These are phyloP conservation scores for Chondrosia reniformis DNA, from an alignment of 37 sponge, comb jelly and placozoan species.

Conservation along the genomic window DNA sequence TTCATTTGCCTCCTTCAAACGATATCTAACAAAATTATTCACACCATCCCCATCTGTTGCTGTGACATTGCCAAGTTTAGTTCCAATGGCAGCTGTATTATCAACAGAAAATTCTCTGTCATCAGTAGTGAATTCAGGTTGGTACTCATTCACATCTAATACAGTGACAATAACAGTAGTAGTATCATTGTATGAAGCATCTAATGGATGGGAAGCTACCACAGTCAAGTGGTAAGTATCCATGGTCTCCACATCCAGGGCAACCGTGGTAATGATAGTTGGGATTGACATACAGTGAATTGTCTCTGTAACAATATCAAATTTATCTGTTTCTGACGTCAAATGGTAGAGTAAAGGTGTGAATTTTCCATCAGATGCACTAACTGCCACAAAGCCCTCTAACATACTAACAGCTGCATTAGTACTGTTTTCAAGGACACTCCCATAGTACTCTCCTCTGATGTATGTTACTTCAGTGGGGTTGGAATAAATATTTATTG, in stretches of 20 bases:
- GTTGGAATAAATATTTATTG: background rate
- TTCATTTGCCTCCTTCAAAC: slow-evolving; percentile 21
- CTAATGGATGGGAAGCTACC: background rate
- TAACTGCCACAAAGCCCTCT: background rate
- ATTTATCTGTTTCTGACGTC: background rate
- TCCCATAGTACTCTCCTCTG: background rate
- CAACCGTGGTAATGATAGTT: background rate
- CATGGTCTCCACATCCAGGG: background rate
- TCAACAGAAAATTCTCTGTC: background rate
- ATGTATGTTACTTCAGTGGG: background rate
- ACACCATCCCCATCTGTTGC: slow-evolving; percentile 57
- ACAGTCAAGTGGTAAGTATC: background rate
- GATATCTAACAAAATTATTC: slow-evolving; percentile 43
- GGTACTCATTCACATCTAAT: slow-evolving; percentile 12
- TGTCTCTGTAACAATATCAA: background rate
- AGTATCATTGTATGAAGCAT: too few species aligned
- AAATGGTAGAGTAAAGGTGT: background rate
- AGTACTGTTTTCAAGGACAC: background rate
- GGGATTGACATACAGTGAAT: slow-evolving; percentile 13
- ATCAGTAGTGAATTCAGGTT: background rate
- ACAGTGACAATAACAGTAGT: background rate
- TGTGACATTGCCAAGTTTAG: background rate
- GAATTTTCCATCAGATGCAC: background rate
- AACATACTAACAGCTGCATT: background rate
- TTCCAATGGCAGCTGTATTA: background rate